phyloP scores from a whole-genome alignment of 2,797 vertebrate species.

The Squalus acanthias region DNA sequence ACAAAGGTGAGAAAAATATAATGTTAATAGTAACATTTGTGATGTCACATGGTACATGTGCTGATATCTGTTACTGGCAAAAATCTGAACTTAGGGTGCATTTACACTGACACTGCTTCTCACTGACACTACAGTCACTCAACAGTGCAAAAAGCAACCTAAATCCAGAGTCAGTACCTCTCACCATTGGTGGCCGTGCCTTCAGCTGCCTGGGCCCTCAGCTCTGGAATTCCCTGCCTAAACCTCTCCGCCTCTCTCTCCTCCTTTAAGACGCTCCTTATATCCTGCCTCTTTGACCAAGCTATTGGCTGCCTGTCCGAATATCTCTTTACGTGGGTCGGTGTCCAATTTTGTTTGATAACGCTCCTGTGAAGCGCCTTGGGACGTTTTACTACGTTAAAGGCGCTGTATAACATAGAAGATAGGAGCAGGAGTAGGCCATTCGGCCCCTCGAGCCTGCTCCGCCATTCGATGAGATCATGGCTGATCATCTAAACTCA shows the following conservation, averaged over 20 bases:
- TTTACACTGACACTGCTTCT: neutral
- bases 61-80: neutral
- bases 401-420: too few species aligned
- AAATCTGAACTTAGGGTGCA: neutral
- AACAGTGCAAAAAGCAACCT: neutral
- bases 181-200: too few species aligned
- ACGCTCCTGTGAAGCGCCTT: neutral
- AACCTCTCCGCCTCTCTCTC: neutral
- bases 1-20: neutral
- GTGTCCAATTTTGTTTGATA: neutral
- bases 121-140: neutral
- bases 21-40: neutral
- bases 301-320: neutral
- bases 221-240: neutral
- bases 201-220: neutral
- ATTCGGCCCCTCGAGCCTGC: too few species aligned
- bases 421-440: too few species aligned
- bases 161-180: neutral
- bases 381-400: neutral
- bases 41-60: neutral
- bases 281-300: neutral
- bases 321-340: neutral
- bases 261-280: neutral
- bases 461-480: too few species aligned
- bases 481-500: too few species aligned